Conservation (phyloP, 2,113 vertebrate species). For the Progne subis region DNA sequence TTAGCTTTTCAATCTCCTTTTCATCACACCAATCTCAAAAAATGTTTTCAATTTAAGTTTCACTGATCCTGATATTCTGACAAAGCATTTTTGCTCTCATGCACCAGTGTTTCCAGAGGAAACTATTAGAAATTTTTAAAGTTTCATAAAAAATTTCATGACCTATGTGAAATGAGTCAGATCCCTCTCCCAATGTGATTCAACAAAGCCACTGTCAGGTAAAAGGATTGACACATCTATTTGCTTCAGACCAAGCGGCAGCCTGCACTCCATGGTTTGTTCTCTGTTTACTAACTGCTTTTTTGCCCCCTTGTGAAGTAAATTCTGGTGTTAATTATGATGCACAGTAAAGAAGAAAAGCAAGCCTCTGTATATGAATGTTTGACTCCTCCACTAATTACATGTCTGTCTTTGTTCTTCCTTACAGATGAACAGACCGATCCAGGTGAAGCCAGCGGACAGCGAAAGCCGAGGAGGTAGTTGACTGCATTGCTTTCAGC, state of each 20-base stretch:
- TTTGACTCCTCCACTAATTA: neutral
- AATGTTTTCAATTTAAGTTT: conserved; percentile 1
- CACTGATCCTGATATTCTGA: neutral
- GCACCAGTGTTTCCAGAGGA: neutral
- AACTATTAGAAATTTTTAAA: conserved; percentile 19
- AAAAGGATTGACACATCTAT: neutral
- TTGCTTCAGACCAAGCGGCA: neutral
- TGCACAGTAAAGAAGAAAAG: neutral
- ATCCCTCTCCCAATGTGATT: neutral
- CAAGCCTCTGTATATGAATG: neutral
- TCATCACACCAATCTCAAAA: neutral
- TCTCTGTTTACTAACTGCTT: neutral
- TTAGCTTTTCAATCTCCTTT: neutral
- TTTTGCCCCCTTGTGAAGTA: accelerated
- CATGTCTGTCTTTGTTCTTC: conserved; percentile 49
- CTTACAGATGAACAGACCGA: conserved; percentile 97
- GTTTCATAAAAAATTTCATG: conserved; percentile 13
- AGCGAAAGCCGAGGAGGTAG: conserved; percentile 99
- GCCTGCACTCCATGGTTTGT: neutral
- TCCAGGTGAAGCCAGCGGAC: conserved; percentile 99
- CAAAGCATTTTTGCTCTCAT: conserved; percentile 1
- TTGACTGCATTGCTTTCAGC: conserved; percentile 81
- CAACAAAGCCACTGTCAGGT: neutral
- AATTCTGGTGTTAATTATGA: neutral
- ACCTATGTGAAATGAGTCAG: neutral